Base-by-base conservation (phyloP, 2,113 vertebrate genomes). In the Sturnira hondurensis region DNA sequence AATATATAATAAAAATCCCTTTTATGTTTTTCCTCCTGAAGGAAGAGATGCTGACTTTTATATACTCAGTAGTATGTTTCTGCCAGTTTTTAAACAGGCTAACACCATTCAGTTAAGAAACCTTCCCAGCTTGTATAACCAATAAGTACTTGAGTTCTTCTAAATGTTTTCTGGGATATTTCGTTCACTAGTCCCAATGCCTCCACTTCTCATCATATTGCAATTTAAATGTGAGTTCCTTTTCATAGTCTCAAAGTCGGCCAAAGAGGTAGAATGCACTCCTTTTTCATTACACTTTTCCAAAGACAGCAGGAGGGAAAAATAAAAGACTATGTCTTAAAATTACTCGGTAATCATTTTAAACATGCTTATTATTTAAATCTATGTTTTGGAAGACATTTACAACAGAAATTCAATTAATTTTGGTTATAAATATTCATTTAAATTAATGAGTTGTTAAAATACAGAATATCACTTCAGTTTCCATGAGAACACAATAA, bases 381-480 rank as follows among this genome's bases (percentile, higher is more conserved):
- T 47, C 41, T 45, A 45, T 89, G 3, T n/a, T 92, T 92, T 73
- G 0, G 5, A 93, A 90, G 43, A 89, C 52, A 84, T 41, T 84
- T 77, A 85, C 70, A 82, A 87, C 85, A 91, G 43, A 73, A 86
- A 74, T 76, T 84, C 31, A 95, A 63, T 95, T 93, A 95, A 86
- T 22, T 67, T 91, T 86, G 71, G 8, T 83, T 20, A 61, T 76
- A 98, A 73, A 85, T 61, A 86, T 95, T 71, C 50, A 96, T 96
- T 97, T 87, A 96, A 96, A 73, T 83, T 93, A 91, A 95, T 74
- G 38, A 15, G 0, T n/a, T 63, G 91, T 96, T 93, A 93, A 96
- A 96, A 97, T 36, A 85, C 10, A 93, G 68, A 95, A 61, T 90
- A 38, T 89, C 8, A 16, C 93, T 80, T 97, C 19, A 20, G 2